Conservation (phyloP, 64 coral and sea anemone genomes). For the Porites lutea region DNA sequence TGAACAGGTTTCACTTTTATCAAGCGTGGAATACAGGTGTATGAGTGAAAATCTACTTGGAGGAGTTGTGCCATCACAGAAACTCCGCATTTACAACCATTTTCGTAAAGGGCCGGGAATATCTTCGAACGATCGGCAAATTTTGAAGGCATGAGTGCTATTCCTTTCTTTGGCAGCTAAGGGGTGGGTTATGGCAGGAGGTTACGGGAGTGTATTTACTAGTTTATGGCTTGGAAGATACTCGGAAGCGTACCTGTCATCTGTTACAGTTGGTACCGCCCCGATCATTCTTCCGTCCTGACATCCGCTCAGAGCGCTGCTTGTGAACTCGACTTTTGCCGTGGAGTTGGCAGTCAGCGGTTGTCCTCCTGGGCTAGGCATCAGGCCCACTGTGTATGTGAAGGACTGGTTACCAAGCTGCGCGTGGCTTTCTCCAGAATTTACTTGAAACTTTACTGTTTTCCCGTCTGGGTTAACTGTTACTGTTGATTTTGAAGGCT, state of each 20-base stretch:
- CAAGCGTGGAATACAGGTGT: too few relatives aligned
- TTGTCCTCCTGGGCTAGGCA: slow-evolving; percentile 1
- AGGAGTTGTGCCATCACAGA: too few relatives aligned
- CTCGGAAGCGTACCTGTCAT: neutral
- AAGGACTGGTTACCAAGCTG: slow-evolving; percentile 61
- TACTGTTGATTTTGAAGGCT: slow-evolving; percentile 72
- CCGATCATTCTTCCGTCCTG: neutral
- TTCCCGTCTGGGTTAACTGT: slow-evolving; percentile 58
- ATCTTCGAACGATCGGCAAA: too few relatives aligned
- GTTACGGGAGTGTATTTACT: too few relatives aligned
- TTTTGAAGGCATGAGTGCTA: too few relatives aligned
- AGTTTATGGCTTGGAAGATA: too few relatives aligned
- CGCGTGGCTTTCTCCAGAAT: neutral
- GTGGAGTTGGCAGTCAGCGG: slow-evolving; percentile 11
- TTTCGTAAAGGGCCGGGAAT: too few relatives aligned
- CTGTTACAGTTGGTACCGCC: neutral
- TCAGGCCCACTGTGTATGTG: slow-evolving; percentile 51
- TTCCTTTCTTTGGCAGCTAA: too few relatives aligned
- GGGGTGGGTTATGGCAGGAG: too few relatives aligned
- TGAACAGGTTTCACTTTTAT: too few relatives aligned
- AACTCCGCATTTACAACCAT: too few relatives aligned
- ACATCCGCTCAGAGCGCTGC: neutral
- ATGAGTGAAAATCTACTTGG: too few relatives aligned
- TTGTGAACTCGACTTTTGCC: neutral
- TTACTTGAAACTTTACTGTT: slow-evolving; percentile 58